phyloP scores from a whole-genome alignment of 2,113 vertebrate species.

The Aegithalos caudatus region DNA sequence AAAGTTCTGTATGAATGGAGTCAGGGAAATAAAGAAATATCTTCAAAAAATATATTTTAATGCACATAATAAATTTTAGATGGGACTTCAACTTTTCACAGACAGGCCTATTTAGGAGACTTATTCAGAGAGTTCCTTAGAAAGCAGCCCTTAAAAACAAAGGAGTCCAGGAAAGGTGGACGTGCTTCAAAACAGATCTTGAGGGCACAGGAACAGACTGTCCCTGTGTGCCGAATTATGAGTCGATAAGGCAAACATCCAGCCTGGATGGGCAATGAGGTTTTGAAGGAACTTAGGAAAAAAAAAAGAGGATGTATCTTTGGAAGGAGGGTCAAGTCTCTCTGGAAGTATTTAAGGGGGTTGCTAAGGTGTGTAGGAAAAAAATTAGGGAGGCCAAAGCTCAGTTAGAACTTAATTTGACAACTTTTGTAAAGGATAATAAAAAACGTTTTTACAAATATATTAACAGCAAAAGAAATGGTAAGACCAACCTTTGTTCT shows the following conservation, averaged over 20 bases:
- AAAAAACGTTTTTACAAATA: neutral
- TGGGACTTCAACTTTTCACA: no score
- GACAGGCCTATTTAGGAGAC: neutral
- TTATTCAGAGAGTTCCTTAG: neutral
- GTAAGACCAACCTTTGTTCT: neutral
- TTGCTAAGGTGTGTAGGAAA: neutral
- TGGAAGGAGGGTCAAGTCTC: neutral
- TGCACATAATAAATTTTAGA: no score
- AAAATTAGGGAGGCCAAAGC: neutral
- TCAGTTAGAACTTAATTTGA: neutral
- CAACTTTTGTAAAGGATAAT: neutral
- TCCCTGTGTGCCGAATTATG: neutral
- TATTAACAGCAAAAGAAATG: neutral
- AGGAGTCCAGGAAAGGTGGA: neutral
- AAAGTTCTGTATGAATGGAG: no score
- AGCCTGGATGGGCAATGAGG: neutral
- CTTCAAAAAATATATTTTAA: no score
- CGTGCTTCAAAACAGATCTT: neutral
- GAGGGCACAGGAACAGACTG: neutral
- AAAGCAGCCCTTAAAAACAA: neutral
- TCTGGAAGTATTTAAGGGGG: neutral
- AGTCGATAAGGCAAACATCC: fast-evolving
- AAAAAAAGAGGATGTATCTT: neutral
- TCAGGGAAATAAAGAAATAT: no score
- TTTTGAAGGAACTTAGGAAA: neutral